phyloP scores from a whole-genome alignment of 2,888 invertebrate species.

The Taphrorychus bicolor region DNA sequence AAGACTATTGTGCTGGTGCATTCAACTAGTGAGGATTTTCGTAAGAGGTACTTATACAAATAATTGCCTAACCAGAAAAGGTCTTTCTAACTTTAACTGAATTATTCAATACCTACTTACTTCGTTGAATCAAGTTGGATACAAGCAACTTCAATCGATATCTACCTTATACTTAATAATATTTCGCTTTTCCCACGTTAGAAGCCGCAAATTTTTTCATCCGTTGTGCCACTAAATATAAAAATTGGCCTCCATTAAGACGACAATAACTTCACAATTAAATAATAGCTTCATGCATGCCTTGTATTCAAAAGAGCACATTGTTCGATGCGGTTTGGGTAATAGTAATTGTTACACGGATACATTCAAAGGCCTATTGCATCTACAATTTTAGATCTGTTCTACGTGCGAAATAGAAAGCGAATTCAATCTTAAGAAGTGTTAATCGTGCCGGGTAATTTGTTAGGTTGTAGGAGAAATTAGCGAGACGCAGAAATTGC shows the following conservation, averaged over 20 bases:
- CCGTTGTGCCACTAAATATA: not conserved
- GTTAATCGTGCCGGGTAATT: not conserved
- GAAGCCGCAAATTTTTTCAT: too few relatives aligned
- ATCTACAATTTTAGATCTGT: not conserved
- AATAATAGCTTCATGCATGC: not conserved
- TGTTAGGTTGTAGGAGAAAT: not conserved
- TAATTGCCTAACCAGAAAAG: too few relatives aligned
- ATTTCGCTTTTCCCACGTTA: too few relatives aligned
- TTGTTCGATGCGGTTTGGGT: constrained; percentile 6
- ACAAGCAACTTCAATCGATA: too few relatives aligned
- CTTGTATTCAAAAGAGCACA: not conserved
- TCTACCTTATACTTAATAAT: too few relatives aligned
- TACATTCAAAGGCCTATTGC: not conserved
- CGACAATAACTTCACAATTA: not conserved
- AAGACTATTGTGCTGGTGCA: too few relatives aligned
- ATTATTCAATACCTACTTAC: too few relatives aligned
- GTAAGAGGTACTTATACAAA: too few relatives aligned
- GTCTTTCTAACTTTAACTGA: too few relatives aligned
- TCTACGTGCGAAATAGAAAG: constrained; percentile 1
- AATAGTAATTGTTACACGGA: constrained; percentile 3
- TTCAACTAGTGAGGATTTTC: too few relatives aligned
- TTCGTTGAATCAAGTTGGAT: too few relatives aligned
- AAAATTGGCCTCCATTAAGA: not conserved
- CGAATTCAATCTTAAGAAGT: not conserved
- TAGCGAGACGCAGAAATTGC: not conserved